Conservation (phyloP, 2,113 vertebrate genomes). For the Ginglymostoma cirratum region DNA sequence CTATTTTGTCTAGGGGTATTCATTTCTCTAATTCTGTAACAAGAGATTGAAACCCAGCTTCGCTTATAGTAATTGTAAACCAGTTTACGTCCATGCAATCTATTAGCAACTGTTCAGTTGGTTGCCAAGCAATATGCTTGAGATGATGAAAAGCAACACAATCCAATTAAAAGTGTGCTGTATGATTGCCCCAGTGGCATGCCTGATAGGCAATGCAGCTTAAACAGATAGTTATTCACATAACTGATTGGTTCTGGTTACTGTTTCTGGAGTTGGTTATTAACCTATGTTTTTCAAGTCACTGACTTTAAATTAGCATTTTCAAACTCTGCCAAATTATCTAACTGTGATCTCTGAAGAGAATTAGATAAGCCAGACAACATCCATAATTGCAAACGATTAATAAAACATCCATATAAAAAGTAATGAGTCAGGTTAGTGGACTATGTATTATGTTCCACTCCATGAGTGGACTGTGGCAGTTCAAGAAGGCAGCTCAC, state of each 20-base stretch:
- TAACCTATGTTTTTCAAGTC: neutral
- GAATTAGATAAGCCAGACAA: slow-evolving; percentile 2
- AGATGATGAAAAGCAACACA: neutral
- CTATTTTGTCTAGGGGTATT: neutral
- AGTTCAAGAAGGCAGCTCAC: neutral
- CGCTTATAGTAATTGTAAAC: neutral
- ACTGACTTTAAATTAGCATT: neutral
- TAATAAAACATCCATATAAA: neutral
- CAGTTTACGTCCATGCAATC: neutral
- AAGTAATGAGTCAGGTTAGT: neutral
- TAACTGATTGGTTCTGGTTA: neutral
- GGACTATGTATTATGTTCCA: neutral
- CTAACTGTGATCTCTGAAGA: neutral
- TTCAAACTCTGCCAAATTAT: neutral
- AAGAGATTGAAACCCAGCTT: neutral
- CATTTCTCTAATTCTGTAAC: neutral
- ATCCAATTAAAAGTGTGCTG: neutral
- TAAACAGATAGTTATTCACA: neutral
- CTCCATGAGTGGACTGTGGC: neutral
- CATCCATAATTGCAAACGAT: neutral
- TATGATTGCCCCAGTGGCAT: neutral
- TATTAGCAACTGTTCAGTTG: neutral
- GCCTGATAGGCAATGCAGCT: neutral
- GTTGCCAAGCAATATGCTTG: neutral
- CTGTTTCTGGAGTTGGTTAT: neutral